Conservation (phyloP, 2,113 vertebrate species). For the Nymphicus hollandicus region DNA sequence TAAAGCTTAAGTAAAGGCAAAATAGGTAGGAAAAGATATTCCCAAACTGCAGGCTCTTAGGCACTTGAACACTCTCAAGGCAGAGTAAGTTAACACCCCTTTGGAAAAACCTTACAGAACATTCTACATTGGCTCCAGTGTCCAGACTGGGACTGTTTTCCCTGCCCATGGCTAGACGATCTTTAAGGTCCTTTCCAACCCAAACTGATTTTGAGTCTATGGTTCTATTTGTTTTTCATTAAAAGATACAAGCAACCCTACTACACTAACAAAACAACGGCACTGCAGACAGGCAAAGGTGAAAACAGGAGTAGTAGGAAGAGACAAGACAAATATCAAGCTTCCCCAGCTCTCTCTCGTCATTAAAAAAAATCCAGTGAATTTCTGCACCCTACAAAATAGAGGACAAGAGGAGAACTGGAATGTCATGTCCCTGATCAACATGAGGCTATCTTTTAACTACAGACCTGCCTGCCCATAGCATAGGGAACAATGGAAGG, state of each 20-base stretch:
- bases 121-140: background rate
- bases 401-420: background rate
- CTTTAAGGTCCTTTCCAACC: background rate
- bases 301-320: background rate
- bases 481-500: background rate
- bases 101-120: background rate
- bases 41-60: background rate
- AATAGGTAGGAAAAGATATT: background rate
- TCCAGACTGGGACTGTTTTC: background rate
- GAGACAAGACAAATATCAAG: background rate
- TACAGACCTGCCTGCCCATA: background rate
- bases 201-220: background rate
- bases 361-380: background rate
- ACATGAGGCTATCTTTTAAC: background rate
- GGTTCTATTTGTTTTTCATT: background rate
- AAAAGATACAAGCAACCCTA: background rate
- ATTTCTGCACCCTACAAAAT: background rate
- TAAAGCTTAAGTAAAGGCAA: background rate
- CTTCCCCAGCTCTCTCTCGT: background rate
- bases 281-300: background rate
- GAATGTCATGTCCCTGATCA: background rate
- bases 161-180: background rate
- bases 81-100: background rate
- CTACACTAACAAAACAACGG: background rate
- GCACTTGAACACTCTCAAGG: background rate